A percentile compares a stretch with the other conserved stretches of the same genome.
Evolutionary conservation across 2,113 vertebrate species (phyloP).

Genomic region (Dolichallabes microphthalmus): DNA sequence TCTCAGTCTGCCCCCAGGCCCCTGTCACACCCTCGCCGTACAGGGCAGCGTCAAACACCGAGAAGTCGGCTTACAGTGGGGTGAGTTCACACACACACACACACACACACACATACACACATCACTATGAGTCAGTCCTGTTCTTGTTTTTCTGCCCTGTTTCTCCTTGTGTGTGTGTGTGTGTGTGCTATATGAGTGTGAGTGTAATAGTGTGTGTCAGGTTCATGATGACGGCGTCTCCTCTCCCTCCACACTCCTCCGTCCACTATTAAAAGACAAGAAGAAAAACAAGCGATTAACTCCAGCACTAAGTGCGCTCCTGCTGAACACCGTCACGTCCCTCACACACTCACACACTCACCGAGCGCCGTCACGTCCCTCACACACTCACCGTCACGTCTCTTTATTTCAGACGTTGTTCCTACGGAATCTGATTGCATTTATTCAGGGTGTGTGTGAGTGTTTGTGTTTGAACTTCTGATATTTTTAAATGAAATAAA

Average conservation of each 20-base stretch:
- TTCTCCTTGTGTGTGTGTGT: neutral
- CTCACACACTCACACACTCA: too few relatives aligned
- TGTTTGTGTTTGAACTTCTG: neutral
- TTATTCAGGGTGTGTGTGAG: neutral
- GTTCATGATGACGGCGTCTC: neutral
- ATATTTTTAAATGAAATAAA: too few relatives aligned
- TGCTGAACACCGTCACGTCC: neutral
- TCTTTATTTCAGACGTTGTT: neutral
- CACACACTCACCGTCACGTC: too few relatives aligned
- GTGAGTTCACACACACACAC: slow-evolving; percentile 69
- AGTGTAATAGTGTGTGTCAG: neutral
- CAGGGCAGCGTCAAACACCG: slow-evolving; percentile 92
- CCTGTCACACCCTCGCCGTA: slow-evolving; percentile 82
- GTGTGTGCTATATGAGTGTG: neutral
- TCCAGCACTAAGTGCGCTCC: neutral
- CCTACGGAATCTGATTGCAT: neutral
- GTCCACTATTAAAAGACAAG: neutral
- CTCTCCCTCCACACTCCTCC: neutral
- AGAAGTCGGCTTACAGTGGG: slow-evolving; percentile 93
- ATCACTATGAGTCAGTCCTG: slow-evolving; percentile 15
- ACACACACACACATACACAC: neutral
- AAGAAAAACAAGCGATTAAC: neutral
- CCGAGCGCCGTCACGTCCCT: neutral
- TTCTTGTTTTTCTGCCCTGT: slow-evolving; percentile 29
- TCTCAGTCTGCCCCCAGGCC: slow-evolving; percentile 85